phyloP scores from a whole-genome alignment of 2,113 vertebrate species.

The Triplophysa siluroides region DNA sequence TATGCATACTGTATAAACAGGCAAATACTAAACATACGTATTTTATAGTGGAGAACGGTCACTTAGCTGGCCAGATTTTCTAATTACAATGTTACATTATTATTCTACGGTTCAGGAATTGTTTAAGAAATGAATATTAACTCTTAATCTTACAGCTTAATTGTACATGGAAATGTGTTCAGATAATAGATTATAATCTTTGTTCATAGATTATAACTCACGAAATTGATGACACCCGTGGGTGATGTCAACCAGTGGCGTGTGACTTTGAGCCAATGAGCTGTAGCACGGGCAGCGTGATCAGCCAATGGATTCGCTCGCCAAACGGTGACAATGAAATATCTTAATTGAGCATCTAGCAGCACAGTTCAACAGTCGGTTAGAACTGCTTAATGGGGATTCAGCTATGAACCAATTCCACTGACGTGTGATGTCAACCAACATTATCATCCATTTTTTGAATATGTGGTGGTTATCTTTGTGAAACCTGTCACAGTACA shows the following conservation, averaged over 20 bases:
- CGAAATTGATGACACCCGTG: not conserved
- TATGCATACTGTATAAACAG: too few relatives aligned
- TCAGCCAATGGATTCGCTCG: conserved; percentile 17
- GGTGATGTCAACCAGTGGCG: not conserved
- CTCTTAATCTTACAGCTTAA: not conserved
- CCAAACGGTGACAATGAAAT: not conserved
- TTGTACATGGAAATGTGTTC: not conserved
- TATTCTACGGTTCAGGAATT: not conserved
- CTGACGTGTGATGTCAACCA: not conserved
- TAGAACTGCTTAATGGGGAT: not conserved
- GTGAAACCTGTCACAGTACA: not conserved
- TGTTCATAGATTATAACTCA: conserved; percentile 3
- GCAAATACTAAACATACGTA: not conserved
- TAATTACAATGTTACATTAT: not conserved
- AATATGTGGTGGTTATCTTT: not conserved
- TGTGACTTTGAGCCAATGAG: conserved; percentile 1
- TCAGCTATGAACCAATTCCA: not conserved
- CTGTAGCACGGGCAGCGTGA: conserved; percentile 1
- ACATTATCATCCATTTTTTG: not conserved
- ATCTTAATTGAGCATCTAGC: not conserved
- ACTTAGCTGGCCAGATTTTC: not conserved
- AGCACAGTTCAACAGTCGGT: not conserved
- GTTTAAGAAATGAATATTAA: not conserved
- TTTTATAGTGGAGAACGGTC: not conserved
- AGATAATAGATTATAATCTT: not conserved